Conservation (phyloP, 2,113 vertebrate species). For the Chlorodrepanis virens region DNA sequence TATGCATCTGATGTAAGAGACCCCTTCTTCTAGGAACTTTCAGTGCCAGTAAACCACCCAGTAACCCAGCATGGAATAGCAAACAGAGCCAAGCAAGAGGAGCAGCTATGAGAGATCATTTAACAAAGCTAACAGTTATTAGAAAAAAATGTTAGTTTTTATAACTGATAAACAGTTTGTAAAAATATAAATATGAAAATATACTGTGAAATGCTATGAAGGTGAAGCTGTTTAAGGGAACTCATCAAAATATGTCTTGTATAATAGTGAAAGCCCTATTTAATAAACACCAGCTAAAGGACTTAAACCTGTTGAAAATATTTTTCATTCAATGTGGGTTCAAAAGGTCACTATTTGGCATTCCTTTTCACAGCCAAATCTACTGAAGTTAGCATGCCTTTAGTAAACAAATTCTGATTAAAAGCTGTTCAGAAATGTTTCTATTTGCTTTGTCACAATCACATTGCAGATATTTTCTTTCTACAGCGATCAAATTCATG, state of each 20-base stretch:
- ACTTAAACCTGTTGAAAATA: slow-evolving; percentile 7
- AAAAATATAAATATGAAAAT: not conserved
- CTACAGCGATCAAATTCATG: not conserved
- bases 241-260: not conserved
- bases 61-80: not conserved
- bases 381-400: not conserved
- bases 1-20: not conserved
- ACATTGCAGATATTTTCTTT: not conserved
- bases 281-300: not conserved
- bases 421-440: not conserved
- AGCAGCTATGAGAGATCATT: not conserved
- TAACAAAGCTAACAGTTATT: not conserved
- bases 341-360: not conserved
- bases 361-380: not conserved
- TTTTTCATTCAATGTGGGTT: not conserved
- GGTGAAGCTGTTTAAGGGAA: not conserved
- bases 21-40: not conserved
- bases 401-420: slow-evolving; percentile 14
- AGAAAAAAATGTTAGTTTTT: not conserved
- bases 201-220: not conserved
- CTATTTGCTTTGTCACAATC: not conserved
- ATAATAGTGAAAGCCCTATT: not conserved
- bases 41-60: not conserved
- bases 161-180: not conserved
- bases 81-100: not conserved